A percentile compares a stretch with the other conserved stretches of the same genome.
Evolutionary conservation across 2,797 vertebrate species (phyloP).

Genomic region (Carcharodon carcharias): DNA sequence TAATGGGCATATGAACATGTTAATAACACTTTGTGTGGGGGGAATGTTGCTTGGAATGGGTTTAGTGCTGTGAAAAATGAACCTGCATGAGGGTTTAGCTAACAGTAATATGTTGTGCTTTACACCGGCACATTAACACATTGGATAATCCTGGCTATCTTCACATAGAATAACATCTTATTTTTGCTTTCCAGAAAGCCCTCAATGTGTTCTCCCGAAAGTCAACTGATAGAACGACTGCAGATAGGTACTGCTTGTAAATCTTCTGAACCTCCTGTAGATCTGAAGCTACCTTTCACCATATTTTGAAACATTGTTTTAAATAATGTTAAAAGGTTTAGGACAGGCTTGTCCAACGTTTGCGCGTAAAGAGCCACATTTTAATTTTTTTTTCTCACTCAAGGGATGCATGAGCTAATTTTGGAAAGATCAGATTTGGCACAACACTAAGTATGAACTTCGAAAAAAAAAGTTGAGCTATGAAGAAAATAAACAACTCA

Average conservation of each 20-base stretch:
- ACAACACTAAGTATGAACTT: too few species aligned
- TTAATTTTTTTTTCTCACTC: too few species aligned
- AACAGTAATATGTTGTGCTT: not conserved
- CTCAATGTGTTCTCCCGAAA: not conserved
- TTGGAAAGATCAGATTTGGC: too few species aligned
- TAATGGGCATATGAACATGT: not conserved
- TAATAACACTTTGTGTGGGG: not conserved
- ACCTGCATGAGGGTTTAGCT: not conserved
- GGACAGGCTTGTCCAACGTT: too few species aligned
- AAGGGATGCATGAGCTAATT: too few species aligned
- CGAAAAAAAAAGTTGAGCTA: too few species aligned
- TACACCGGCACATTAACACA: not conserved
- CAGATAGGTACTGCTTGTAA: constrained; percentile 21
- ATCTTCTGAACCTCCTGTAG: not conserved
- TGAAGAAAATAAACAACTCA: too few species aligned
- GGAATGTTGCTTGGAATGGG: not conserved
- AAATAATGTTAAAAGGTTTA: not conserved
- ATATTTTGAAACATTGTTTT: not conserved
- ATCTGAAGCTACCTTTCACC: not conserved
- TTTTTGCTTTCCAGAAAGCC: constrained; percentile 8
- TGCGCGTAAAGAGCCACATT: too few species aligned
- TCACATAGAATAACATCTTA: not conserved
- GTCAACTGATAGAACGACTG: constrained; percentile 18
- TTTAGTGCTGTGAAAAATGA: not conserved
- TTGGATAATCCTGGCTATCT: not conserved